Conservation (phyloP, 2,113 vertebrate genomes). For the Plecotus auritus region DNA sequence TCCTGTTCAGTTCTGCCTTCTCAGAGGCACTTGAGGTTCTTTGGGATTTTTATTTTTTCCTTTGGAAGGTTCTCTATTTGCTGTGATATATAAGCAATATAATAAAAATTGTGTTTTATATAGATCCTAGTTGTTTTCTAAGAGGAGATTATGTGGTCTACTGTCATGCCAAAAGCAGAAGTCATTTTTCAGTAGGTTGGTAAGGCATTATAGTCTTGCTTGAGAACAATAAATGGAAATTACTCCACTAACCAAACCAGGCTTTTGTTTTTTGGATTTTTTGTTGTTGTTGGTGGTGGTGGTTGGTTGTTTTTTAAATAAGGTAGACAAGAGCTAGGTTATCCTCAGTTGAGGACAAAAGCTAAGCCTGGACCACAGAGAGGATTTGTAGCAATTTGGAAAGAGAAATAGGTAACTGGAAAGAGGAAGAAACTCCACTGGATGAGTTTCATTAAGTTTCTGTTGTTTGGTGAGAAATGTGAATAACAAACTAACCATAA, state of each 20-base stretch:
- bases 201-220: too few relatives aligned
- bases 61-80: too few relatives aligned
- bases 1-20: too few relatives aligned
- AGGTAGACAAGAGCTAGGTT: not conserved
- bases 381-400: not conserved
- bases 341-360: not conserved
- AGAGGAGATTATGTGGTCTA: too few relatives aligned
- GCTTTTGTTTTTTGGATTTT: not conserved
- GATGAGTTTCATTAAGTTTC: not conserved
- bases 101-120: too few relatives aligned
- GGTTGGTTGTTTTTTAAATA: not conserved
- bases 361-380: not conserved
- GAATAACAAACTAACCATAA: not conserved
- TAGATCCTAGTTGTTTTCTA: too few relatives aligned
- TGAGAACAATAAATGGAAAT: not conserved
- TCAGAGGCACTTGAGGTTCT: too few relatives aligned
- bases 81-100: not conserved
- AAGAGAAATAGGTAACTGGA: not conserved
- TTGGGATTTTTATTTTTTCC: too few relatives aligned
- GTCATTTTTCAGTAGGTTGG: too few relatives aligned
- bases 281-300: not conserved
- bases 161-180: too few relatives aligned
- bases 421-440: not conserved
- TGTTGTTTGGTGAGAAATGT: not conserved
- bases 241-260: not conserved